Evolutionary conservation across 2,113 vertebrate genomes (phyloP).

Genomic region (Eurystomus gularis): DNA sequence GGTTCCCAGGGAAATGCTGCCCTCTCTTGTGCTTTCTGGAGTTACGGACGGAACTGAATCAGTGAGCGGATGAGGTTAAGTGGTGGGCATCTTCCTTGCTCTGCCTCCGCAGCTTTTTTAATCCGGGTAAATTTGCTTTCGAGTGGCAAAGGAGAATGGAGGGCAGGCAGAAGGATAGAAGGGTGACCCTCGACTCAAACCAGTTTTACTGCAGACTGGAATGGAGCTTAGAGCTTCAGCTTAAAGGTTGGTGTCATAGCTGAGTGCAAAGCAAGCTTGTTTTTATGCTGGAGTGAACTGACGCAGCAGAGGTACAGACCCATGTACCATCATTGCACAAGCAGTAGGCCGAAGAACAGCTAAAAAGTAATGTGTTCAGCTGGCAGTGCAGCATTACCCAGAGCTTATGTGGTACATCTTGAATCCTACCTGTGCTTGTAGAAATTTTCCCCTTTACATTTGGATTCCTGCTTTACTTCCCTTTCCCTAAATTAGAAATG

Average conservation of each 20-base stretch:
- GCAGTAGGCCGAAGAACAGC: neutral
- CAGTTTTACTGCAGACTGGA: neutral
- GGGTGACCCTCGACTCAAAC: neutral
- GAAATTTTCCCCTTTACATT: neutral
- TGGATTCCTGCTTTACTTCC: neutral
- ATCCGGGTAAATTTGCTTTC: neutral
- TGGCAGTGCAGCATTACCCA: neutral
- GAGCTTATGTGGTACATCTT: neutral
- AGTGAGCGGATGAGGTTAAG: neutral
- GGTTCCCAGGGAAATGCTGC: constrained; percentile 43
- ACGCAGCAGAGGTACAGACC: neutral
- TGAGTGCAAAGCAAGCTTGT: neutral
- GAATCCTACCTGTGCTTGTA: neutral
- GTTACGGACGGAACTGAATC: neutral
- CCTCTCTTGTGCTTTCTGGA: constrained; percentile 23
- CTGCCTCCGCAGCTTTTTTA: neutral
- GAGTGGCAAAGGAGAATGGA: neutral
- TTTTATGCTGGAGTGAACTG: neutral
- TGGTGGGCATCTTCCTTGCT: neutral
- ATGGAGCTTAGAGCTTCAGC: neutral
- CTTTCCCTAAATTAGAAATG: neutral
- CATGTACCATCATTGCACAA: neutral
- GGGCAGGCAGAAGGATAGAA: neutral
- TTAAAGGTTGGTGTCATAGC: neutral
- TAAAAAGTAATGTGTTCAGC: neutral